Conservation (phyloP, 2,888 invertebrate species). For the Colletes collaris region DNA sequence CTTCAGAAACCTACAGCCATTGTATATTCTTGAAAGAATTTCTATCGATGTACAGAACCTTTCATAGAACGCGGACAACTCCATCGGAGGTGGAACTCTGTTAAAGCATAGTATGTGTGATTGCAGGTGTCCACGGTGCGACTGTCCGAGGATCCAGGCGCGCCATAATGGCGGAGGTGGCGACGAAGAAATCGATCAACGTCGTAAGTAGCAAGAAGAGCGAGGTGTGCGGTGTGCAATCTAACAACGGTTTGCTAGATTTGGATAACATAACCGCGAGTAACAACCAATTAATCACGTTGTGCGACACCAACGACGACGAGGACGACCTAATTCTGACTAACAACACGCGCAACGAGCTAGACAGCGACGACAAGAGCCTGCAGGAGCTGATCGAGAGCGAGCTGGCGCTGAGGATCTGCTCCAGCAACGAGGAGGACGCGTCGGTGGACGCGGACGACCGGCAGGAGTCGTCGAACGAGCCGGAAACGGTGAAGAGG, state of each 20-base stretch:
- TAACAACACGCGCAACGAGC: constrained; percentile 78
- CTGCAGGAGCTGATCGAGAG: constrained; percentile 81
- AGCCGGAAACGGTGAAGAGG: constrained; percentile 73
- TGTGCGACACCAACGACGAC: constrained; percentile 78
- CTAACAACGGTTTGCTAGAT: constrained; percentile 83
- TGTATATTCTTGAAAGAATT: too few relatives aligned
- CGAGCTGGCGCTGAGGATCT: constrained; percentile 79
- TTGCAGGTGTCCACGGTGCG: constrained; percentile 68
- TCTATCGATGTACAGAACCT: too few relatives aligned
- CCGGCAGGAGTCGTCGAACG: constrained; percentile 44
- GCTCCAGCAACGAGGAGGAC: constrained; percentile 68
- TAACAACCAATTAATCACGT: constrained; percentile 80
- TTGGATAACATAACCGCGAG: constrained; percentile 80
- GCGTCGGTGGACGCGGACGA: constrained; percentile 52
- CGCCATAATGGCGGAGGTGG: constrained; percentile 81
- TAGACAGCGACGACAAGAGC: constrained; percentile 79
- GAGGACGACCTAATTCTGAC: constrained; percentile 77
- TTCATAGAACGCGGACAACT: too few relatives aligned
- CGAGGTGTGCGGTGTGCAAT: constrained; percentile 81
- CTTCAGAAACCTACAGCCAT: too few relatives aligned
- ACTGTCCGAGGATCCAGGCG: constrained; percentile 58
- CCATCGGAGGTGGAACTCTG: too few relatives aligned
- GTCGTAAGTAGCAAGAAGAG: constrained; percentile 81
- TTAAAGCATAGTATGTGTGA: neutral
- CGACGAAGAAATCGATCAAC: constrained; percentile 80